These are phyloP conservation scores for Diarsia rubi DNA, from an alignment of 2,888 invertebrate species.

Conservation along the genomic window DNA sequence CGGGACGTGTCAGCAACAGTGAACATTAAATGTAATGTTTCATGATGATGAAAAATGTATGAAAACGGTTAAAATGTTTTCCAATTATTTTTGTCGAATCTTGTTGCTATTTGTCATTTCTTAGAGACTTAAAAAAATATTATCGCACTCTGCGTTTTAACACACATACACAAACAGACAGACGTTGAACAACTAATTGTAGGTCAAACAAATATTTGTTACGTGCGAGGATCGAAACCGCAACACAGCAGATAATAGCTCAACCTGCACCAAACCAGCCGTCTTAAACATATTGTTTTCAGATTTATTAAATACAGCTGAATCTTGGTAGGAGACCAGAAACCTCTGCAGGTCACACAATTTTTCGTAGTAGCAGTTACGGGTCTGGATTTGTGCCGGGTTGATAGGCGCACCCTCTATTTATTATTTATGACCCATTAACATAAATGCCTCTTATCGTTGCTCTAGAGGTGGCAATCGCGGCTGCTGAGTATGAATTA, in stretches of 20 bases:
- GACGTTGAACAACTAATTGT: too few relatives aligned
- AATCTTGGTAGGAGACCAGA: neutral
- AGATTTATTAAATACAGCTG: neutral
- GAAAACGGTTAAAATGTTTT: neutral
- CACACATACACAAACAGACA: too few relatives aligned
- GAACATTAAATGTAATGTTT: constrained; percentile 13
- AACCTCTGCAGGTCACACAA: neutral
- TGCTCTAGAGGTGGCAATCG: too few relatives aligned
- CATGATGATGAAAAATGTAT: constrained; percentile 10
- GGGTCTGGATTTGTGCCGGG: neutral
- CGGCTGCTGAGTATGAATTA: too few relatives aligned
- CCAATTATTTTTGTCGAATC: neutral
- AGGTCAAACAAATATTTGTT: too few relatives aligned
- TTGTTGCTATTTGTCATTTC: neutral
- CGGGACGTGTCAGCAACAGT: constrained; percentile 35
- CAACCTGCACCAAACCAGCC: too few relatives aligned
- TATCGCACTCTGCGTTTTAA: too few relatives aligned
- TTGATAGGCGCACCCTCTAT: neutral
- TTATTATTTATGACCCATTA: neutral
- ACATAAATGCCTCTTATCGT: too few relatives aligned
- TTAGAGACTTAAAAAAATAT: neutral
- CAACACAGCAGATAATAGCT: too few relatives aligned
- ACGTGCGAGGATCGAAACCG: too few relatives aligned
- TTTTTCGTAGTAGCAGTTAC: neutral
- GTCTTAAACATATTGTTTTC: neutral